Conservation (phyloP, 1,140 invertebrate species). For the Zophobas atratus region DNA sequence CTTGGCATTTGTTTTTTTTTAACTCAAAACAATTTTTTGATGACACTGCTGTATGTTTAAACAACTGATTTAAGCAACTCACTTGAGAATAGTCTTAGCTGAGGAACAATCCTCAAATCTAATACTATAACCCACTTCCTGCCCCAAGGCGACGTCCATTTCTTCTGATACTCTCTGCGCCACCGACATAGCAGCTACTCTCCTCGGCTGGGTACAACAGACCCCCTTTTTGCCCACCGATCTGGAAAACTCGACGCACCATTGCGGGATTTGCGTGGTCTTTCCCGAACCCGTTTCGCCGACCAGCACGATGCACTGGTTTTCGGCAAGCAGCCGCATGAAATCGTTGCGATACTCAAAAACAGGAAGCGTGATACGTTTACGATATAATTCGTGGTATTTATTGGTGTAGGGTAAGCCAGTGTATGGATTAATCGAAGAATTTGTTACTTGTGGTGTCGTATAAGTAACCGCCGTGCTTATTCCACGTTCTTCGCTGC, state of each 20-base stretch:
- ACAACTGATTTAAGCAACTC: constrained; percentile 47
- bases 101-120: constrained; percentile 99
- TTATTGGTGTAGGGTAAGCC: constrained; percentile 84
- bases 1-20: background rate
- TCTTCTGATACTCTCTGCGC: constrained; percentile 98
- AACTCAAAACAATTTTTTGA: constrained; percentile 21
- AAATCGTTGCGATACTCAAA: constrained; percentile 99
- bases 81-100: constrained; percentile 89
- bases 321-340: constrained; percentile 89
- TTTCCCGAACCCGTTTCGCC: constrained; percentile 99
- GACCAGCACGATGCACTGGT: constrained; percentile 95
- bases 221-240: constrained; percentile 85
- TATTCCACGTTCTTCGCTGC: constrained; percentile 62
- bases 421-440: constrained; percentile 79
- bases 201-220: constrained; percentile 96
- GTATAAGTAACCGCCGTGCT: constrained; percentile 59
- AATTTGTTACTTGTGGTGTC: constrained; percentile 69
- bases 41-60: background rate
- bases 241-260: constrained; percentile 93
- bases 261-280: constrained; percentile 95
- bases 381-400: constrained; percentile 89
- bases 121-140: constrained; percentile 99
- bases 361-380: constrained; percentile 93
- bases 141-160: constrained; percentile 96
- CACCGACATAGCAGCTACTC: constrained; percentile 99